Evolutionary conservation across 2,113 vertebrate species (phyloP), one percentile per base, ranked within the genome.

Genomic region (Gopherus evgoodei): DNA sequence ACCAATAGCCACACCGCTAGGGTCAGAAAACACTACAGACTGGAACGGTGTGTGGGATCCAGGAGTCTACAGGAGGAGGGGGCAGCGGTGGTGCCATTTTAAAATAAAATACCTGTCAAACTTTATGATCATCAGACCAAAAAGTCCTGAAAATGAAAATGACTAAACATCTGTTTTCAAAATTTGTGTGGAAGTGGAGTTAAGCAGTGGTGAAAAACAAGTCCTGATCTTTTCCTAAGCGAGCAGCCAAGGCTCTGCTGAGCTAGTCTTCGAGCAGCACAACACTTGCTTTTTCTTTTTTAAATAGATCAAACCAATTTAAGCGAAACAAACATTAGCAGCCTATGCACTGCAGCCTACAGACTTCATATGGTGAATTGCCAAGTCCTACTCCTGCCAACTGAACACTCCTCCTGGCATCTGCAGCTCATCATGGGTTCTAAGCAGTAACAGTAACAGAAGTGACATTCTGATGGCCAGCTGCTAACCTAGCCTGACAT

Each of bases 1-100:
- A 97, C 96, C 96, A 59, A 93, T 27, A 93, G 96, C 94, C 95
- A 86, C 97, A 94, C 93, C 91, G 84, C 35, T 1, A 8, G 92
- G 92, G 54, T 69, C 12, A 24, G 88, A 47, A 79, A 91, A 96
- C 91, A 10, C 90, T n/a, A 78, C 81, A 1, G 93, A 17, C 44
- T 90, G 96, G 89, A 81, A 81, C 76, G 94, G 95, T 83, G 97
- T 0, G 93, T 3, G 57, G 94, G 91, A 78, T 25, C 88, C 38
- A 65, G 94, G 94, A 79, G 93, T 54, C 81, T 13, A 24, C 27
- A n/a, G 50, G 4, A 24, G 4, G 14, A 2, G 47, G 44, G 42
- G 1, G 2, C 2, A 52, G 56, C 24, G 81, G 86, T 24, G 75
- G 86, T 17, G 86, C 72, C 57, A 72, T 42, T 27, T 89, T 79